These are phyloP conservation scores for Drosophila aff. DNA, from an alignment of 1,140 invertebrate genomes.

Conservation along the genomic window DNA sequence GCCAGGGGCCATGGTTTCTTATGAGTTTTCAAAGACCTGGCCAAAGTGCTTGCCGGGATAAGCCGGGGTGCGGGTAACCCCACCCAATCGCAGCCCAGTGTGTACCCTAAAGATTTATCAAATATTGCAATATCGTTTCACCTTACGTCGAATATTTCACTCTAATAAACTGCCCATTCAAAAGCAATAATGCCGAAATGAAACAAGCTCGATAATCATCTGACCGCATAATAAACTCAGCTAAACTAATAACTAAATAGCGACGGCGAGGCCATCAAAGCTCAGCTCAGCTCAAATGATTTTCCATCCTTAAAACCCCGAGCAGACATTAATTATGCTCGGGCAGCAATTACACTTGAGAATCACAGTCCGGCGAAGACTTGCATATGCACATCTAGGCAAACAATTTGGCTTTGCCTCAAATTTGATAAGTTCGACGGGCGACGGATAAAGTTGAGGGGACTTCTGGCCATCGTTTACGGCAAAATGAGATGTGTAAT, in stretches of 20 bases:
- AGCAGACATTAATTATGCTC: constrained; percentile 30
- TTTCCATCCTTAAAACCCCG: constrained; percentile 39
- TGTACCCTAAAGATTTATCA: constrained; percentile 54
- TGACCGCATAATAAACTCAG: constrained; percentile 11
- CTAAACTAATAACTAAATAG: constrained; percentile 6
- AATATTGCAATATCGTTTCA: constrained; percentile 34
- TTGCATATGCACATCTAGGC: constrained; percentile 14
- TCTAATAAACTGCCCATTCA: constrained; percentile 9
- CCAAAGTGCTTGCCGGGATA: constrained; percentile 26
- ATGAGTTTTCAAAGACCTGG: constrained; percentile 5
- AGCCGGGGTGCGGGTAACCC: constrained; percentile 11
- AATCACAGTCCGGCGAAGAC: constrained; percentile 11
- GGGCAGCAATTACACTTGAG: constrained; percentile 37
- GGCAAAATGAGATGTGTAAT: constrained; percentile 68
- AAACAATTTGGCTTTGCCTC: constrained; percentile 15
- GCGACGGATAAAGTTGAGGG: constrained; percentile 18
- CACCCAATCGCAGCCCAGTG: constrained; percentile 2
- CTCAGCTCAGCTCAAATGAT: constrained; percentile 15
- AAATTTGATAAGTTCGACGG: constrained; percentile 12
- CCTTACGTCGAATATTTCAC: constrained; percentile 20
- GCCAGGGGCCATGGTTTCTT: constrained; percentile 30
- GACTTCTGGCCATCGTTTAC: constrained; percentile 46
- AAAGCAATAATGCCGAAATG: constrained; percentile 38
- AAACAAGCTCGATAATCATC: constrained; percentile 15
- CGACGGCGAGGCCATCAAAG: constrained; percentile 1